A percentile compares a stretch with the other conserved stretches of the same genome.
phyloP scores from a whole-genome alignment of 2,113 vertebrate genomes.

The Pituophis catenifer region DNA sequence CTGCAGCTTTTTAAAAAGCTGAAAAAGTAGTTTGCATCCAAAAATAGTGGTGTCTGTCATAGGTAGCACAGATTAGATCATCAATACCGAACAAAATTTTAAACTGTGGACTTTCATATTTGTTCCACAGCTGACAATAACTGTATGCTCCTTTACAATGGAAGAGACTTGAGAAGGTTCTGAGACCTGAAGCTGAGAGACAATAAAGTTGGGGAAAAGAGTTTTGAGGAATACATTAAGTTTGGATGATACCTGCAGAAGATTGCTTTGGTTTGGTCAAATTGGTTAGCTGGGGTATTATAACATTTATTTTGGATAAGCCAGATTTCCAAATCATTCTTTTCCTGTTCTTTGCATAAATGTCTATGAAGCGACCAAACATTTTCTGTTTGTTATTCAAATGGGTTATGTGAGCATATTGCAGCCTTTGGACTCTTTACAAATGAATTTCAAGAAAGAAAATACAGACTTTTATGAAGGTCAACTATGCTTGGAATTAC shows the following conservation, averaged over 20 bases:
- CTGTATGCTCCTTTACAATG: not conserved
- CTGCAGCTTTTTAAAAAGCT: not conserved
- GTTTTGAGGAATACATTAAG: not conserved
- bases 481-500: slow-evolving; percentile 10
- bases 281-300: slow-evolving; percentile 7
- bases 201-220: not conserved
- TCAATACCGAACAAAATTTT: not conserved
- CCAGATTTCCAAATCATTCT: slow-evolving; percentile 22
- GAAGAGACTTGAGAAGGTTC: not conserved
- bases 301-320: slow-evolving; percentile 37
- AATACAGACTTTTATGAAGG: slow-evolving; percentile 20
- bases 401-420: not conserved
- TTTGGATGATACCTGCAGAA: not conserved
- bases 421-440: slow-evolving; percentile 19
- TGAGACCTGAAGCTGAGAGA: not conserved
- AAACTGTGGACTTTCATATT: not conserved
- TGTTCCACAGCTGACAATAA: not conserved
- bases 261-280: slow-evolving; percentile 17
- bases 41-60: not conserved
- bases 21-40: not conserved
- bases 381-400: slow-evolving; percentile 37
- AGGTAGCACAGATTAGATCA: not conserved
- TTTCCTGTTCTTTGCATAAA: slow-evolving; percentile 26
- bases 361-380: slow-evolving; percentile 21
- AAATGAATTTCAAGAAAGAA: slow-evolving; percentile 28